Percentiles rank a stretch among this genome's conserved stretches.
phyloP scores from a whole-genome alignment of 2,797 vertebrate genomes.

The Linurgus olivaceus region DNA sequence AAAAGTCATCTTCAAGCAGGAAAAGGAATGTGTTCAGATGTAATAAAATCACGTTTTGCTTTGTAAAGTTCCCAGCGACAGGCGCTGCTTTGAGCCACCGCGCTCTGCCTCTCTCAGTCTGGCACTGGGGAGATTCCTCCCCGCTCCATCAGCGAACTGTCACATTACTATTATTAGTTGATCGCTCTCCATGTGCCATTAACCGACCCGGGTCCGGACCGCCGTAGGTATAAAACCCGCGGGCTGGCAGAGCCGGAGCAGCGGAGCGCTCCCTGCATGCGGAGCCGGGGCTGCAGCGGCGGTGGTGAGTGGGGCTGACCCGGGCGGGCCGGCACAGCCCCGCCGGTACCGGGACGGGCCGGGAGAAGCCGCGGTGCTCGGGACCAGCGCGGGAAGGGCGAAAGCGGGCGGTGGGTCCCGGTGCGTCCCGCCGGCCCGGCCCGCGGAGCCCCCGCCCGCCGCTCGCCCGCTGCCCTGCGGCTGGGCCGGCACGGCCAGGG shows the following conservation, averaged over 20 bases:
- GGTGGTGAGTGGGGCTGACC: background rate
- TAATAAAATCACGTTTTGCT: background rate
- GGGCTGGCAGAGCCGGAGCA: background rate
- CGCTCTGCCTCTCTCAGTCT: background rate
- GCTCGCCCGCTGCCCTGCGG: background rate
- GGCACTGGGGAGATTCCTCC: background rate
- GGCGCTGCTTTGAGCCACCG: background rate
- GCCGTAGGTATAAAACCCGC: background rate
- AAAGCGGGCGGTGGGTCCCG: background rate
- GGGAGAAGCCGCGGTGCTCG: background rate
- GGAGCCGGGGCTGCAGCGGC: background rate
- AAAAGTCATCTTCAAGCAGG: background rate
- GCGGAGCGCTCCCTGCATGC: background rate
- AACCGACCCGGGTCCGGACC: background rate
- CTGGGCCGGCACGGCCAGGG: background rate
- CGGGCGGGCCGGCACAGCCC: background rate
- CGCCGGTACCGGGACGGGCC: background rate
- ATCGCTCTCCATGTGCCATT: background rate
- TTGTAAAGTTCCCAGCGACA: background rate
- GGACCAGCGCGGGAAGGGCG: background rate
- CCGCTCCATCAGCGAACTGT: background rate
- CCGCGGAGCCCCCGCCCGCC: background rate
- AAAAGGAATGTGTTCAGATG: background rate
- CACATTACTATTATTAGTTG: conserved; percentile 58
- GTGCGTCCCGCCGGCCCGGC: too few relatives aligned